Evolutionary conservation across 2,113 vertebrate genomes (phyloP), one percentile per base, ranked within the genome.

Genomic region (Lepus europaeus): DNA sequence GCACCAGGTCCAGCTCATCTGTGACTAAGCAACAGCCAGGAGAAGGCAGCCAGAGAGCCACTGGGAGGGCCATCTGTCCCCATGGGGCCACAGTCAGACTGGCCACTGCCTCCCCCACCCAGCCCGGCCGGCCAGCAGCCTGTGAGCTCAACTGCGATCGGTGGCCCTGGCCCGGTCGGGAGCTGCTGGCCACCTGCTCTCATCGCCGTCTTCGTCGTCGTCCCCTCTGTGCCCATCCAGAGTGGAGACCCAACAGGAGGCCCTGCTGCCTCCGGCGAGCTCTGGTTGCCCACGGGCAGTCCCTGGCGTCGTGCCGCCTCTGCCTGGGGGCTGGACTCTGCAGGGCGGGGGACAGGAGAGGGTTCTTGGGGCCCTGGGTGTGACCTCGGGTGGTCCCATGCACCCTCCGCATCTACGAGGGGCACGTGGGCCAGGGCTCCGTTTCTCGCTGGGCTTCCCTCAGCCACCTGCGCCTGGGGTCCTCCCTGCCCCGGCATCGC

Each of bases 11-110:
- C 25, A 74, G 27, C 12, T 27, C 16, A 4, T 6, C 36, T 59
- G 9, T 36, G 36, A 10, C 66, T 66, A 45, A 61, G 53, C 87
- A 22, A 14, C 36, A 45, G 17, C 79, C 9, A 27, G 33, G 31
- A 31, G 20, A 20, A 17, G 59, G 45, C 59, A 49, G 5, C 45
- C 1, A 29, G 10, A 56, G 3, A 7, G 27, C 16, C n/a, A 39
- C 5, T n/a, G 23, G 36, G 25, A 49, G 33, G 31, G 70, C n/a
- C 10, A 33, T 74, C 3, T 9, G 2, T 31, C 17, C 27, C 70
- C 20, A 4, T 0, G 3, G 45, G 76, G n/a, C 56, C 9, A 4
- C n/a, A 14, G 4, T 29, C 61, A 45, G 31, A 9, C 8, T 9
- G 9, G 19, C 4, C 31, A 0, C 12, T 25, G 51, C 33, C 66